These are phyloP conservation scores for Oxystoma pomonae DNA, from an alignment of 2,888 invertebrate species.

Conservation along the genomic window DNA sequence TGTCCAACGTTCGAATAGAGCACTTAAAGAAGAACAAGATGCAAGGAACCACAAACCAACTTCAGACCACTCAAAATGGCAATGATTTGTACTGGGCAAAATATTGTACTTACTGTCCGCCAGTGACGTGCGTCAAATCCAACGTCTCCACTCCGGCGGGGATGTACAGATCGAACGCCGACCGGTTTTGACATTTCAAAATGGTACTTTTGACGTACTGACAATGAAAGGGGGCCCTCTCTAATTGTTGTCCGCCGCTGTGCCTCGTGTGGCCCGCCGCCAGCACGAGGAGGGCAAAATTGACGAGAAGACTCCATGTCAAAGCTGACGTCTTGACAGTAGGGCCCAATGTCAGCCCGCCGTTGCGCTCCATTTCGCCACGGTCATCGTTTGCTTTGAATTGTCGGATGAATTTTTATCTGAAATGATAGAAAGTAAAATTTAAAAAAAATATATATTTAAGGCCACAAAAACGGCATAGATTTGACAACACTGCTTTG, in stretches of 20 bases:
- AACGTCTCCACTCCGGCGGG: constrained; percentile 48
- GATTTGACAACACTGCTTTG: too few relatives aligned
- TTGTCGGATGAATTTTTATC: neutral
- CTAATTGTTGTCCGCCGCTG: constrained; percentile 29
- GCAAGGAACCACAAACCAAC: too few relatives aligned
- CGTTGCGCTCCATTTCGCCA: constrained; percentile 36
- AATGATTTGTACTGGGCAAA: too few relatives aligned
- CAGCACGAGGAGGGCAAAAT: neutral
- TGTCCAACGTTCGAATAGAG: too few relatives aligned
- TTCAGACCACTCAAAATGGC: too few relatives aligned
- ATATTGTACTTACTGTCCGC: constrained; percentile 4
- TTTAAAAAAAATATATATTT: too few relatives aligned
- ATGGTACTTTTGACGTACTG: constrained; percentile 21
- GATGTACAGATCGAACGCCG: constrained; percentile 27
- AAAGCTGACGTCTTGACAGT: too few relatives aligned
- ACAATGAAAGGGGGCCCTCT: constrained; percentile 29
- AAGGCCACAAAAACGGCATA: too few relatives aligned
- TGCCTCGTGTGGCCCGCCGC: constrained; percentile 34
- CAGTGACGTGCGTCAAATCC: constrained; percentile 49
- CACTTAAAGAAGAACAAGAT: too few relatives aligned
- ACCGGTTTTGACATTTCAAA: constrained; percentile 30
- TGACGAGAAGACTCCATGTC: too few relatives aligned
- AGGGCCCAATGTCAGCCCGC: constrained; percentile 37
- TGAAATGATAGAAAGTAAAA: too few relatives aligned
- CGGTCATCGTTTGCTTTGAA: constrained; percentile 29